phyloP scores from a whole-genome alignment of 2,888 invertebrate species.

The Altica lythri region DNA sequence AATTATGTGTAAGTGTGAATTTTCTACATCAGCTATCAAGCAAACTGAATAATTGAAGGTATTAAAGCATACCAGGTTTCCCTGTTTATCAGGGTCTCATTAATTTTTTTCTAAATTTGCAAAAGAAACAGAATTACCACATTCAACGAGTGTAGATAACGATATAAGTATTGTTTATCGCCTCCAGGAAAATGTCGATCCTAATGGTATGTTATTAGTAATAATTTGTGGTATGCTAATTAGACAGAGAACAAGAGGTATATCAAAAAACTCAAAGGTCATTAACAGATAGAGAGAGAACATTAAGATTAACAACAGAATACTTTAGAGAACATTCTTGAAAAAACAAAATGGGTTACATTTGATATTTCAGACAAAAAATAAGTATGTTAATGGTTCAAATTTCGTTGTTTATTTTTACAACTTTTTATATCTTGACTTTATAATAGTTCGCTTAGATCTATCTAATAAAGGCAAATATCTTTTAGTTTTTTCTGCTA shows the following conservation, averaged over 20 bases:
- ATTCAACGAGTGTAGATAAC: constrained; percentile 2
- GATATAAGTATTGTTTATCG: constrained; percentile 26
- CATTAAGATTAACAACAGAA: constrained; percentile 15
- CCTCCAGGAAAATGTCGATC: constrained; percentile 29
- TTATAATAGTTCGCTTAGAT: too few species aligned
- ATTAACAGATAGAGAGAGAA: constrained; percentile 13
- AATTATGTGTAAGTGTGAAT: too few species aligned
- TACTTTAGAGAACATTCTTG: not conserved
- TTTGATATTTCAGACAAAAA: not conserved
- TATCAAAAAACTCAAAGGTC: constrained; percentile 8
- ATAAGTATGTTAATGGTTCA: not conserved
- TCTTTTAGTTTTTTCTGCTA: too few species aligned
- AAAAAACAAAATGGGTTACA: constrained; percentile 10
- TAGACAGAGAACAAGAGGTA: constrained; percentile 20
- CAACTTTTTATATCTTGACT: too few species aligned
- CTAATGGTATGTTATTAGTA: constrained; percentile 36
- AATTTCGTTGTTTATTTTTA: not conserved
- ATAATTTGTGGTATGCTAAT: constrained; percentile 39
- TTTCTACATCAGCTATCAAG: too few species aligned
- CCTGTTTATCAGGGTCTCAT: not conserved
- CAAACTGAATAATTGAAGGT: not conserved
- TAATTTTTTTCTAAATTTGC: not conserved
- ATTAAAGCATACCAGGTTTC: not conserved
- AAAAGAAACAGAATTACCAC: constrained; percentile 4
- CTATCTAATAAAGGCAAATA: too few species aligned